Percentiles rank a stretch among this genome's conserved stretches.
These are phyloP conservation scores for Caenorhabditis plicata DNA, from an alignment of 2,888 invertebrate species.

Conservation along the genomic window DNA sequence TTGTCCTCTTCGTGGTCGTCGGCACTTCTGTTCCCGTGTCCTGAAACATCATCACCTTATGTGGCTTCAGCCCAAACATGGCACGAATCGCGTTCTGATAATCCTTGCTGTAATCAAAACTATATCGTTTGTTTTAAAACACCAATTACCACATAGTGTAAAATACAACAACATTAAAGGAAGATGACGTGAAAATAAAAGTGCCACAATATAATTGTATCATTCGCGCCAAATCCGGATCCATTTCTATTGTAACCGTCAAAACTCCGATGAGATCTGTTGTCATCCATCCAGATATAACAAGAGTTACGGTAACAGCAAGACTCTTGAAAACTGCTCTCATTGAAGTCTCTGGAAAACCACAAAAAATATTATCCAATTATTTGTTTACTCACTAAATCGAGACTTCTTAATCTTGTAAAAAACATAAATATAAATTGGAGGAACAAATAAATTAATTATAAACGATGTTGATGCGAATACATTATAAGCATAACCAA, in stretches of 20 bases:
- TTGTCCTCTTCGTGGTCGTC: no score
- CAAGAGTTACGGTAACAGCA: background rate
- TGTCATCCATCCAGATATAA: conserved; percentile 23
- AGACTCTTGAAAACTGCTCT: conserved; percentile 4
- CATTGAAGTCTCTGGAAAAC: conserved; percentile 6
- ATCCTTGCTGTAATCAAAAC: conserved; percentile 13
- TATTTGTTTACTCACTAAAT: background rate
- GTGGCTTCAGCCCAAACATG: conserved; percentile 8
- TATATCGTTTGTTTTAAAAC: background rate
- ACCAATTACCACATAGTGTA: conserved; percentile 14
- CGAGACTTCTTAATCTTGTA: background rate
- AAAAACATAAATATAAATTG: conserved; percentile 2
- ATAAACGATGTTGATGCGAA: conserved; percentile 4
- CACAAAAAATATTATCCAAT: background rate
- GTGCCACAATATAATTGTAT: conserved; percentile 25
- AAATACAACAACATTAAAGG: conserved; percentile 22
- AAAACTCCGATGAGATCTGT: conserved; percentile 22
- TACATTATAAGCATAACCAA: conserved; percentile 3
- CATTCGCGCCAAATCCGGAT: conserved; percentile 8
- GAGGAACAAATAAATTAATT: conserved; percentile 1
- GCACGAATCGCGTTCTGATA: conserved; percentile 15
- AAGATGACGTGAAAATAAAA: conserved; percentile 18
- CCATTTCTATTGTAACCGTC: conserved; percentile 21
- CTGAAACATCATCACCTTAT: no score
- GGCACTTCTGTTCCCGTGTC: no score